Base-by-base conservation (phyloP, 2,888 invertebrate genomes). In the Trichopoda pennipes region DNA sequence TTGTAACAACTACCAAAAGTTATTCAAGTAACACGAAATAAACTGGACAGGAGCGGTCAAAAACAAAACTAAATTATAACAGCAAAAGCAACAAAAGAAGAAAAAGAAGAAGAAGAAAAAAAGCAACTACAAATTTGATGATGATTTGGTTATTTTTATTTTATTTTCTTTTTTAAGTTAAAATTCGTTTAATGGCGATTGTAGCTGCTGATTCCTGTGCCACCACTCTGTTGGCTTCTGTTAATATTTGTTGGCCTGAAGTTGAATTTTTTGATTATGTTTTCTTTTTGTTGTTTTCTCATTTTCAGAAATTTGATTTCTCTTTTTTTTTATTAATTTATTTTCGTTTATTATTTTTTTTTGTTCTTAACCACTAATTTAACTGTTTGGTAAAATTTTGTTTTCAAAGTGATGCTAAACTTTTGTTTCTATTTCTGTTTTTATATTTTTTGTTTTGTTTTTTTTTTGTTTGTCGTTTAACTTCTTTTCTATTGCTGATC, bases 321-420 rank as follows among this genome's bases (percentile, higher is more conserved):
- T 28, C 28, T 28, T 7, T 28, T 28, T 28, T 7, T 28, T 28
- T 28, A 49, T 14, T 28, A 60, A 70, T 19, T 28, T 60, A 7
- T 44, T 44, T 16, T 44, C 16, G n/a, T n/a, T n/a, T n/a, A n/a
- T n/a, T n/a, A n/a, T 44, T 44, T 44, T 49, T 53, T 61, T 51
- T 60, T 3, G 60, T 35, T 58, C 56, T 61, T 68, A 68, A 69
- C 73, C 73, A 73, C 73, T 38, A 74, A 74, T 68, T 74, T 80
- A 68, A 80, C 55, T 51, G 44, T 61, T 80, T 74, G 61, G 38
- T 58, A 56, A 64, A 38, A 64, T 38, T 68, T 64, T 60, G 28
- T 61, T 61, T 42, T 47, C 63, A 63, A 77, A 77, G 47, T 49
- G 56, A 28, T 69, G 47, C 49, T 21, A 63, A 70, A 63, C 63